These are phyloP conservation scores for Chelmon rostratus DNA, from an alignment of 2,797 vertebrate genomes.

Conservation along the genomic window DNA sequence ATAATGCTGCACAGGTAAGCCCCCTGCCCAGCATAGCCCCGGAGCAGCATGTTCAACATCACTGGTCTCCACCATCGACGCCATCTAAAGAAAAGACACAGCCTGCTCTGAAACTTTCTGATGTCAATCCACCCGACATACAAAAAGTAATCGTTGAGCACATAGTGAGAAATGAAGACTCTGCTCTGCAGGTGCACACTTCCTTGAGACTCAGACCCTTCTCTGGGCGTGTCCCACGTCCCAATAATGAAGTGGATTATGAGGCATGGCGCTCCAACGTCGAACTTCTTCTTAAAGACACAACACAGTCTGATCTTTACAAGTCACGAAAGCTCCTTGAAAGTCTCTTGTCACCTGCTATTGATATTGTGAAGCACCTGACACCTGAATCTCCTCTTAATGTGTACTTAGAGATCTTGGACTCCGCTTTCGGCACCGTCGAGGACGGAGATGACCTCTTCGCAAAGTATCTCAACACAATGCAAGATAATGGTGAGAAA, in stretches of 20 bases:
- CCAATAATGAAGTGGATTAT: conserved; percentile 9
- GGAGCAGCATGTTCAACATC: not conserved
- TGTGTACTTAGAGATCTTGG: not conserved
- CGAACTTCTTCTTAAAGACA: not conserved
- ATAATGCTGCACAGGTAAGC: not conserved
- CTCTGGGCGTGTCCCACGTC: not conserved
- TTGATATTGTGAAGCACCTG: not conserved
- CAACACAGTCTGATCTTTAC: not conserved
- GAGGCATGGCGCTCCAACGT: conserved; percentile 5
- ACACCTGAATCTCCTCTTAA: not conserved
- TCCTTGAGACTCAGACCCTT: not conserved
- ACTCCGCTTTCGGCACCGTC: not conserved
- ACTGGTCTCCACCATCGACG: not conserved
- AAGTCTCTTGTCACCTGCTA: not conserved
- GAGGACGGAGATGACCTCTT: not conserved
- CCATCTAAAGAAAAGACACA: not conserved
- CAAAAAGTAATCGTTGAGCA: not conserved
- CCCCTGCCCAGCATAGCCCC: not conserved
- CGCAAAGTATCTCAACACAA: not conserved
- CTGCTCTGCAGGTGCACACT: not conserved
- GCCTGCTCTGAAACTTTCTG: not conserved
- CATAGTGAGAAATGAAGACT: not conserved
- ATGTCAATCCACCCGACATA: not conserved
- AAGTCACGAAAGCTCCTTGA: not conserved
- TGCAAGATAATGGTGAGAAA: not conserved